Base-by-base conservation (phyloP, 2,113 vertebrate species). In the Prunella fulvescens region DNA sequence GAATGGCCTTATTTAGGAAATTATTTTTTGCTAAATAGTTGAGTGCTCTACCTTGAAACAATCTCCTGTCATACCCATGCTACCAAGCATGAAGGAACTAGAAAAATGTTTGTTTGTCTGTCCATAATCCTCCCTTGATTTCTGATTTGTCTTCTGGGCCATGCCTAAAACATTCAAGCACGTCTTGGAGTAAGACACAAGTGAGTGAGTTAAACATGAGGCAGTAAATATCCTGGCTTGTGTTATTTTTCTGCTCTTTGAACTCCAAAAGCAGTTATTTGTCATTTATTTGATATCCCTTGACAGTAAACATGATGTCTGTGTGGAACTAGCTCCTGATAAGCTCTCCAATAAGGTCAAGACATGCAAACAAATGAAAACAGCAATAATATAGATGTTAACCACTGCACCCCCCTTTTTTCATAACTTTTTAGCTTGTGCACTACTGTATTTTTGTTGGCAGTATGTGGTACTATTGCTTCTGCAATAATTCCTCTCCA, bases 311-410 rank as follows among this genome's bases (percentile, higher is more conserved):
- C 92, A 90, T 60, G 76, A 80, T 90, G 77, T 89, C 88, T 91
- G 24, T 51, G 92, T 92, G 61, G 93, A 95, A 89, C 67, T 60
- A 84, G 88, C 51, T 96, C 77, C 81, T 92, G 94, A 92, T 97
- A 96, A 96, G 83, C 86, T 93, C 87, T 88, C 79, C 92, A 95
- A 57, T 71, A 95, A 94, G 91, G 91, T 94, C 90, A 93, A 88
- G 80, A 90, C 58, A 29, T 69, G 60, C 88, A 97, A 92, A 54
- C 78, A 92, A 77, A 97, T 92, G 81, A 96, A 81, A 90, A 84
- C 88, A 95, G 74, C 78, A 93, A 85, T 96, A 96, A 97, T 78
- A 96, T 31, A 94, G 94, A 95, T 92, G 88, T 95, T 96, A 96
- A 91, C 74, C 92, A 93, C 81, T 84, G 23, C 40, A 88, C 50